Percentiles rank a stretch among this genome's conserved stretches.
Evolutionary conservation across 2,113 vertebrate species (phyloP).

Genomic region (Bubo scandiacus): DNA sequence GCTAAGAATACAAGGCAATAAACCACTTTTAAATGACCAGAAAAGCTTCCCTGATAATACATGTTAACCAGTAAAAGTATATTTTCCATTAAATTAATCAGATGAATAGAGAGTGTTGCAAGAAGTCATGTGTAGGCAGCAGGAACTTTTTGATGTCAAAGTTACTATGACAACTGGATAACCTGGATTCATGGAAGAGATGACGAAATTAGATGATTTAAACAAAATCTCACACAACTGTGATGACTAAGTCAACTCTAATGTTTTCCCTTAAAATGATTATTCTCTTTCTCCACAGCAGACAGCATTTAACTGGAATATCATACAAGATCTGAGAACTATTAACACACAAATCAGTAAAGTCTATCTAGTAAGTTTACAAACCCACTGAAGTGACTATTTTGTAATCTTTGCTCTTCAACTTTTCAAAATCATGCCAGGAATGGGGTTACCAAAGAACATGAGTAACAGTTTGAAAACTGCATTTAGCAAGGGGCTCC

Average conservation of each 20-base stretch:
- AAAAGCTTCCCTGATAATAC: neutral
- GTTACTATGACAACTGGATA: conserved; percentile 52
- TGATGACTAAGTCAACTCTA: neutral
- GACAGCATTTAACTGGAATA: neutral
- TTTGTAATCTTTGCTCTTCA: neutral
- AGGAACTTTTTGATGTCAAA: conserved; percentile 32
- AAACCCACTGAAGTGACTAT: neutral
- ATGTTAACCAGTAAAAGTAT: neutral
- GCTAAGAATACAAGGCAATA: neutral
- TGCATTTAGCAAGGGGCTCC: conserved; percentile 15
- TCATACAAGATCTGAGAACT: neutral
- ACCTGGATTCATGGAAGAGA: conserved; percentile 15
- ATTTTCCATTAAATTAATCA: conserved; percentile 51
- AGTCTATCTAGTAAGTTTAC: neutral
- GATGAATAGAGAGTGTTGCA: conserved; percentile 53
- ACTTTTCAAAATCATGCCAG: neutral
- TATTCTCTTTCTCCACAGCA: neutral
- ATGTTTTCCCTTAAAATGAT: neutral
- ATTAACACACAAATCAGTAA: neutral
- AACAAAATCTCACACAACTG: conserved; percentile 15
- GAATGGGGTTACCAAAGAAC: neutral
- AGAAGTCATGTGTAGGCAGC: conserved; percentile 44
- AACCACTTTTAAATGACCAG: neutral
- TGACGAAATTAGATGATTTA: neutral
- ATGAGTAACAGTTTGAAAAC: conserved; percentile 8